Percentiles rank a stretch among this genome's conserved stretches.
These are phyloP conservation scores for Xiphorhynchus erythropygius DNA, from an alignment of 2,797 vertebrate genomes.

Conservation along the genomic window DNA sequence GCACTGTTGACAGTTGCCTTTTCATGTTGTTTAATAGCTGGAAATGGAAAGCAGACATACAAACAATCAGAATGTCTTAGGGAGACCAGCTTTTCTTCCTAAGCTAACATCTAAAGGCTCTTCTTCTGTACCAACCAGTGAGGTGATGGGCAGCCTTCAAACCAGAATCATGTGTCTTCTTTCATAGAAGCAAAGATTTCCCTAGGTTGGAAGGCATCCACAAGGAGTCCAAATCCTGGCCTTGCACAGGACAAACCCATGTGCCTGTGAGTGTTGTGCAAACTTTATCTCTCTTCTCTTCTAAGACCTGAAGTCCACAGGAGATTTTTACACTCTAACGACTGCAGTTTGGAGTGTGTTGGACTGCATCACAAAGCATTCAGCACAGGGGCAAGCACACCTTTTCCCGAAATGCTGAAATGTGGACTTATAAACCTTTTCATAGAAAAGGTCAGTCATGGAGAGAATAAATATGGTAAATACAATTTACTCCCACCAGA, in stretches of 20 bases:
- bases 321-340: not conserved
- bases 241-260: not conserved
- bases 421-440: not conserved
- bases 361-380: not conserved
- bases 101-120: not conserved
- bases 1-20: not conserved
- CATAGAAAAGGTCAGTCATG: slow-evolving; percentile 20
- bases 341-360: not conserved
- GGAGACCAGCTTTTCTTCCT: not conserved
- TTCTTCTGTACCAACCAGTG: not conserved
- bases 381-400: not conserved
- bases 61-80: not conserved
- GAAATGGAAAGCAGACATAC: not conserved
- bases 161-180: not conserved
- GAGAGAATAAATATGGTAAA: slow-evolving; percentile 20
- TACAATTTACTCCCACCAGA: slow-evolving; percentile 28
- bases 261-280: not conserved
- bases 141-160: not conserved
- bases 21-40: not conserved
- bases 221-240: not conserved
- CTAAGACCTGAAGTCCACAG: not conserved
- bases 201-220: not conserved
- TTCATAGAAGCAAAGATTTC: not conserved
- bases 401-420: not conserved
- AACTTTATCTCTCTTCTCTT: not conserved